Evolutionary conservation across 2,888 invertebrate species (phyloP).

Genomic region (Lasioglossum villosulum): DNA sequence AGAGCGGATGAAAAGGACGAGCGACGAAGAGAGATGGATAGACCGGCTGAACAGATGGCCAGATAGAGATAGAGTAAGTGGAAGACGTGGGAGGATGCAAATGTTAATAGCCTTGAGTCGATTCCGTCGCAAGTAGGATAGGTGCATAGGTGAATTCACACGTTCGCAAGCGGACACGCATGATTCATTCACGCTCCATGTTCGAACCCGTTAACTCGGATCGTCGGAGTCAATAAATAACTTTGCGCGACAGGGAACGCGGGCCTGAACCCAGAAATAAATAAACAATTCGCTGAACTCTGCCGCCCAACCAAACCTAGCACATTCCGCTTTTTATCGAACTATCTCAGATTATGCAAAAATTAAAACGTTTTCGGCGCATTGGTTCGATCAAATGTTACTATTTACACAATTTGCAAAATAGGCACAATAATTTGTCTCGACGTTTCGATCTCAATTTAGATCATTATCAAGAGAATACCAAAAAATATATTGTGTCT

Average conservation of each 20-base stretch:
- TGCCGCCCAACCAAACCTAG: background rate
- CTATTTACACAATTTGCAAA: too few species aligned
- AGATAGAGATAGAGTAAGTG: conserved; percentile 32
- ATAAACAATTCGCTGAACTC: conserved; percentile 3
- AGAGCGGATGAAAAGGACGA: conserved; percentile 32
- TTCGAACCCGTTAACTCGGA: conserved; percentile 63
- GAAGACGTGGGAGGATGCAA: conserved; percentile 72
- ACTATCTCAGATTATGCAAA: background rate
- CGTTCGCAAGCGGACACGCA: conserved; percentile 58
- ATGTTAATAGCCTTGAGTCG: conserved; percentile 77
- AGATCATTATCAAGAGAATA: too few species aligned
- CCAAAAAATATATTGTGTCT: too few species aligned
- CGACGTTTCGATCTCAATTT: too few species aligned
- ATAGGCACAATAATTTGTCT: too few species aligned
- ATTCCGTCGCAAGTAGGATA: conserved; percentile 73
- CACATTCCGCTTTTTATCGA: background rate
- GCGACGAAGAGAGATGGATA: conserved; percentile 15
- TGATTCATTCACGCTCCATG: conserved; percentile 70
- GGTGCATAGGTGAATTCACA: conserved; percentile 69
- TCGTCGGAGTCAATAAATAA: conserved; percentile 49
- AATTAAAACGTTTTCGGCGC: too few species aligned
- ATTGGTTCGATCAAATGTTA: too few species aligned
- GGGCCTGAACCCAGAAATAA: conserved; percentile 10
- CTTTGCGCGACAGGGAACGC: conserved; percentile 40
- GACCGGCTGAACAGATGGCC: background rate